A percentile compares a stretch with the other conserved stretches of the same genome.
These are phyloP conservation scores for Eudemis profundana DNA, from an alignment of 2,888 invertebrate species.

Conservation along the genomic window DNA sequence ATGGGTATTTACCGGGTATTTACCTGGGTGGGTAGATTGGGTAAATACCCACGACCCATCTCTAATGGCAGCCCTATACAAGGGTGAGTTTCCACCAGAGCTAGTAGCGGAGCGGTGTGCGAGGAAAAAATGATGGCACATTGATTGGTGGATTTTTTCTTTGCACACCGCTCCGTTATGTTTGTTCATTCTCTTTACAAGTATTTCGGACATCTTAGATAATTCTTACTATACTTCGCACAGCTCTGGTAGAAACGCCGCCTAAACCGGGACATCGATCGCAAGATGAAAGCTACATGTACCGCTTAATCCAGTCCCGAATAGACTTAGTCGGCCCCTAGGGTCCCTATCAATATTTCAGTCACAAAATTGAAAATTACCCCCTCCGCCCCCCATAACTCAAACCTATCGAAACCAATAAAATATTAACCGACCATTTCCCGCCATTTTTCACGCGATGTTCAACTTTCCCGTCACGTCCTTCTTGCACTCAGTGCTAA, in stretches of 20 bases:
- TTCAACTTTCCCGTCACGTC: slow-evolving; percentile 78
- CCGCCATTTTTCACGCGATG: slow-evolving; percentile 79
- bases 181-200: too few species aligned
- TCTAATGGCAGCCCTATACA: too few species aligned
- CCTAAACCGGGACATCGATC: neutral
- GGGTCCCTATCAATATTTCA: slow-evolving; percentile 79
- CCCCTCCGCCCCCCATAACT: slow-evolving; percentile 73
- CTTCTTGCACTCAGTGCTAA: slow-evolving; percentile 78
- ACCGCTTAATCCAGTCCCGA: slow-evolving; percentile 52
- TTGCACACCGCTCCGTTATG: too few species aligned
- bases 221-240: too few species aligned
- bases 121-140: too few species aligned
- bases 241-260: neutral
- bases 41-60: too few species aligned
- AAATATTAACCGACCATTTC: slow-evolving; percentile 82
- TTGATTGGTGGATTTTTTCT: too few species aligned
- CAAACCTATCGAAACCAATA: slow-evolving; percentile 83
- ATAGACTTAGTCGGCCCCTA: slow-evolving; percentile 43
- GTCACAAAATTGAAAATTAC: slow-evolving; percentile 83
- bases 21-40: too few species aligned
- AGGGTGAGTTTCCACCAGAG: too few species aligned
- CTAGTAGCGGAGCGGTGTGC: too few species aligned
- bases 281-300: slow-evolving; percentile 1
- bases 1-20: too few species aligned
- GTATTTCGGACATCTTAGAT: too few species aligned